These are phyloP conservation scores for Hecatera dysodea DNA, from an alignment of 2,888 invertebrate genomes.

Conservation along the genomic window DNA sequence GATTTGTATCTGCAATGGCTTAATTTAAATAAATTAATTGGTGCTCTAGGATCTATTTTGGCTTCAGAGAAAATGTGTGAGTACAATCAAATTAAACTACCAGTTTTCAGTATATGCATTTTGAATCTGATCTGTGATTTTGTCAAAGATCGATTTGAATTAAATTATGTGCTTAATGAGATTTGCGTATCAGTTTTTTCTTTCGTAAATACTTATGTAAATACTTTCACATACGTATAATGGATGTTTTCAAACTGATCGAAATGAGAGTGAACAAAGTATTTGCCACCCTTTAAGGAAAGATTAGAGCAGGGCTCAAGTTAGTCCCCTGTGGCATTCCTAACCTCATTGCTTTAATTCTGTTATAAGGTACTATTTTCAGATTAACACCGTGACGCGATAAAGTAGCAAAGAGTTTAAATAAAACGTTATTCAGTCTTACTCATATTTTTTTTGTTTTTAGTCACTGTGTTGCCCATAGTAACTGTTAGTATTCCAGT, in stretches of 20 bases:
- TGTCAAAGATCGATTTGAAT: not conserved
- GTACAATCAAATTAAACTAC: not conserved
- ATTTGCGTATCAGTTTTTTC: not conserved
- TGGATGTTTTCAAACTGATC: not conserved
- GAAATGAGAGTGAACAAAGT: too few species aligned
- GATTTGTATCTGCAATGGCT: not conserved
- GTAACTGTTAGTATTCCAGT: not conserved
- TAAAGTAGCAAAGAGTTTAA: not conserved
- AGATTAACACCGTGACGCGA: not conserved
- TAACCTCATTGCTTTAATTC: not conserved
- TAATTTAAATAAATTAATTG: not conserved
- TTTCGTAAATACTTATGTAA: not conserved
- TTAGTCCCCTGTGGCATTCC: conserved; percentile 5
- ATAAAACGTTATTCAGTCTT: not conserved
- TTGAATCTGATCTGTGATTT: too few species aligned
- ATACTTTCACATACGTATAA: not conserved
- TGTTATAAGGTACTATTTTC: not conserved
- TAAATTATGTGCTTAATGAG: not conserved
- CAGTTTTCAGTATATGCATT: not conserved
- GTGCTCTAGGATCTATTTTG: not conserved
- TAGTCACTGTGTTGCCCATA: not conserved
- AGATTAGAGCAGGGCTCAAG: not conserved
- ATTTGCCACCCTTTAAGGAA: too few species aligned
- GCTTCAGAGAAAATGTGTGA: not conserved
- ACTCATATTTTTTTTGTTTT: not conserved